Evolutionary conservation across 2,113 vertebrate genomes (phyloP).

Genomic region (Axis porcinus): DNA sequence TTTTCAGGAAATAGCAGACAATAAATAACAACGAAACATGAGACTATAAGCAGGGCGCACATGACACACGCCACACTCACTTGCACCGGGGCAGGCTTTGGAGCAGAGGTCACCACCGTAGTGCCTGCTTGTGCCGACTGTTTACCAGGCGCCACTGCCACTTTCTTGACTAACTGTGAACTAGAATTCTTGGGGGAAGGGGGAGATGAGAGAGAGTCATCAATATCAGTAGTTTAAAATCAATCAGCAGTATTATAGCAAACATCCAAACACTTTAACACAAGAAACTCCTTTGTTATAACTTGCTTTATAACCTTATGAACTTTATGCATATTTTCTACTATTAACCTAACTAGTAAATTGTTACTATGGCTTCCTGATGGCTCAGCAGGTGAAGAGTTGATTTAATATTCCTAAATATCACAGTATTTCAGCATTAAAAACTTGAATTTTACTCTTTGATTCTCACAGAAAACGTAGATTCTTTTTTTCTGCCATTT

Average conservation of each 20-base stretch:
- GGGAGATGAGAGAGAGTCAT: constrained; percentile 1
- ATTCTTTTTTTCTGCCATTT: not conserved
- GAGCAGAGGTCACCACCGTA: constrained; percentile 74
- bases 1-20: not conserved
- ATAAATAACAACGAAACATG: not conserved
- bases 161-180: constrained; percentile 79
- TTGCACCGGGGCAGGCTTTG: constrained; percentile 81
- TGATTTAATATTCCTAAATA: not conserved
- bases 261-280: constrained; percentile 4
- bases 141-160: constrained; percentile 82
- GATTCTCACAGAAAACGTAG: not conserved
- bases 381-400: not conserved
- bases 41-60: not conserved
- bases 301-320: not conserved
- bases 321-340: not conserved
- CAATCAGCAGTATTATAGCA: not conserved
- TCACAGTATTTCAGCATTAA: not conserved
- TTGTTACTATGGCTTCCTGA: not conserved
- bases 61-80: constrained; percentile 67
- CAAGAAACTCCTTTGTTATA: not conserved
- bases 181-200: constrained; percentile 78
- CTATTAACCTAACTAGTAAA: not conserved
- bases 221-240: not conserved
- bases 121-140: constrained; percentile 74
- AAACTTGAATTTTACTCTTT: constrained; percentile 2